phyloP scores from a whole-genome alignment of 1,140 invertebrate genomes.

The Macrobrachium rosenbergii region DNA sequence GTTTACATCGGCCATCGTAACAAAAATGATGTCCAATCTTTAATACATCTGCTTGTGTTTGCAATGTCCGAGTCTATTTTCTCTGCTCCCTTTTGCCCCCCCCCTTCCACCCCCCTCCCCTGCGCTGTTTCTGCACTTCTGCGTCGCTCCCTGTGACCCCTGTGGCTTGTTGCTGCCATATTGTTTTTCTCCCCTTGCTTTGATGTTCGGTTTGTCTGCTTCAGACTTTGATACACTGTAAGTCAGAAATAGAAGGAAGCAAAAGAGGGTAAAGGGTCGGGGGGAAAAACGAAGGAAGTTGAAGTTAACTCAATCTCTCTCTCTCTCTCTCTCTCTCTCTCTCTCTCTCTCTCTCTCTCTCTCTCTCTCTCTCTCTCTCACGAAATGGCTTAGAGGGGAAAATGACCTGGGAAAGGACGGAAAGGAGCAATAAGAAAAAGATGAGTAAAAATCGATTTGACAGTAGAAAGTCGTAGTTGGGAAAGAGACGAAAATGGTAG shows the following conservation, averaged over 20 bases:
- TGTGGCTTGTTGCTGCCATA: no score
- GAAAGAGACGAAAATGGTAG: no score
- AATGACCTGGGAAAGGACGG: no score
- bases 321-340: no score
- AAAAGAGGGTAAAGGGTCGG: not conserved
- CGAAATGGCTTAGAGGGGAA: not conserved
- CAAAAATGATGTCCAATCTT: no score
- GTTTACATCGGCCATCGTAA: no score
- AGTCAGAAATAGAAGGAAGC: not conserved
- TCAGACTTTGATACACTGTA: not conserved
- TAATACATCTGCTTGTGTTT: no score
- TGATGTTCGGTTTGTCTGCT: not conserved
- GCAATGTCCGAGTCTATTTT: no score
- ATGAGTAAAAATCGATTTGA: no score
- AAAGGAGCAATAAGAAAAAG: no score
- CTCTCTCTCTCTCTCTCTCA: conserved; percentile 12
- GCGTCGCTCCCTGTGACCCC: not conserved
- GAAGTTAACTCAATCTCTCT: not conserved
- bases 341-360: conserved; percentile 30
- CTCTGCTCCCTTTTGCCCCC: not conserved
- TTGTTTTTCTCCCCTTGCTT: not conserved
- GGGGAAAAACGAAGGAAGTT: not conserved
- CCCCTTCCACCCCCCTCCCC: not conserved
- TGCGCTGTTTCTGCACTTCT: not conserved
- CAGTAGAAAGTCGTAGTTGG: no score